Evolutionary conservation across 2,113 vertebrate species (phyloP), one percentile per base, ranked within the genome.

Genomic region (Archocentrus centrarchus): DNA sequence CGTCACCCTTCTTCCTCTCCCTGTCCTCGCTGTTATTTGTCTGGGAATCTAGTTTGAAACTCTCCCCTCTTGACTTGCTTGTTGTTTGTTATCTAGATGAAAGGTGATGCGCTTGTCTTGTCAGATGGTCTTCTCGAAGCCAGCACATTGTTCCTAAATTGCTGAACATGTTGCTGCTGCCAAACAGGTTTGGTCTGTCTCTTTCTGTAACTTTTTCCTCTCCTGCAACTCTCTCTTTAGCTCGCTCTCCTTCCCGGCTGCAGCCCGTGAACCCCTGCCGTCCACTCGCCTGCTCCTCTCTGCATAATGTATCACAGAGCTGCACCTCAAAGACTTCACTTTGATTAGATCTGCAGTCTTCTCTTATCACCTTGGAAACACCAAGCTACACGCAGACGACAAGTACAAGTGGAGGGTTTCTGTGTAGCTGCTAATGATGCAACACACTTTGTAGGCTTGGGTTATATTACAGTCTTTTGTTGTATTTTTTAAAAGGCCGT

Each of bases 281-380:
- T 89, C 81, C 78, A 92, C 86, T 90, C 75, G 6, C 24, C 77
- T 82, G 39, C 37, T 75, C 22, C 41, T 37, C 39, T 90, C 86
- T 96, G 91, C 95, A 96, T 96, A 95, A 96, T 96, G 94, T 92
- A 96, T 95, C 90, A 89, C 90, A 83, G 91, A 94, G 89, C 91
- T 77, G 58, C 82, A 76, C 83, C 94, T 94, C 92, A 93, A 94
- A 92, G 94, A 89, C 93, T 95, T 94, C 86, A 50, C 94, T 82
- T 87, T 94, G 93, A 96, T 96, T 93, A 93, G 94, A 93, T 95
- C 91, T 91, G 93, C 95, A 91, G 78, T 89, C 91, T 92, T 89
- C 88, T 93, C 88, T 95, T 94, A 90, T 95, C 94, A 81, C 95
- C 86, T 50, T 55, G 53, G 30, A 88, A 86, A 77, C 41, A 1